These are phyloP conservation scores for Galeruca laticollis DNA, from an alignment of 2,888 invertebrate species.

Conservation along the genomic window DNA sequence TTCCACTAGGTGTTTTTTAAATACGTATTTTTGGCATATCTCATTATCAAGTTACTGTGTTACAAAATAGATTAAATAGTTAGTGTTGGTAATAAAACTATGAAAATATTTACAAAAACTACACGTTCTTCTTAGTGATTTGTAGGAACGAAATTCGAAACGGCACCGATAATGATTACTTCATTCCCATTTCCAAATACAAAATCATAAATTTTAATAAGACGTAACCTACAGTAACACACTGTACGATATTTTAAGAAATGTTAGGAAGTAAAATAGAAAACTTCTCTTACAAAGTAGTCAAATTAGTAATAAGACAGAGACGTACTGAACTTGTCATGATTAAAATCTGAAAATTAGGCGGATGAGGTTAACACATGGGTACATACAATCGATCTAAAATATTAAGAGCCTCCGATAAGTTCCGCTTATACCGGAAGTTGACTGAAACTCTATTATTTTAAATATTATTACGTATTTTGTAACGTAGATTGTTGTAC, in stretches of 20 bases:
- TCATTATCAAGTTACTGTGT: neutral
- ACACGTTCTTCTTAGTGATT: slow-evolving; percentile 31
- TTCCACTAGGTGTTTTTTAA: too few species aligned
- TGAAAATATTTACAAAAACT: slow-evolving; percentile 32
- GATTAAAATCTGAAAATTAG: neutral
- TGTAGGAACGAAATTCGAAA: slow-evolving; percentile 25
- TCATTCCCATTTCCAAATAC: slow-evolving; percentile 29
- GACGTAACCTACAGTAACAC: slow-evolving; percentile 21
- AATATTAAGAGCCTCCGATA: too few species aligned
- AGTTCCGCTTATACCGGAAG: too few species aligned
- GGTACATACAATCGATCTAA: too few species aligned
- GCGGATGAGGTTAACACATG: too few species aligned
- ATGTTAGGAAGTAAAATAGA: slow-evolving; percentile 11
- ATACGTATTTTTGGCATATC: slow-evolving; percentile 1
- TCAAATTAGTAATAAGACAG: neutral
- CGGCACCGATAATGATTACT: slow-evolving; percentile 23
- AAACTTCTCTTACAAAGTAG: slow-evolving; percentile 16
- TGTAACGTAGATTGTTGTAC: too few species aligned
- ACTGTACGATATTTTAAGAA: slow-evolving; percentile 26
- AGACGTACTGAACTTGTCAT: too few species aligned
- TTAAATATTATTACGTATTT: too few species aligned
- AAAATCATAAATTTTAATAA: slow-evolving; percentile 30
- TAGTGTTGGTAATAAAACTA: slow-evolving; percentile 21
- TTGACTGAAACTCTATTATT: too few species aligned
- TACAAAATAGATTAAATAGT: slow-evolving; percentile 5